Conservation (phyloP, 2,888 invertebrate genomes). For the Dexiosoma caninum region DNA sequence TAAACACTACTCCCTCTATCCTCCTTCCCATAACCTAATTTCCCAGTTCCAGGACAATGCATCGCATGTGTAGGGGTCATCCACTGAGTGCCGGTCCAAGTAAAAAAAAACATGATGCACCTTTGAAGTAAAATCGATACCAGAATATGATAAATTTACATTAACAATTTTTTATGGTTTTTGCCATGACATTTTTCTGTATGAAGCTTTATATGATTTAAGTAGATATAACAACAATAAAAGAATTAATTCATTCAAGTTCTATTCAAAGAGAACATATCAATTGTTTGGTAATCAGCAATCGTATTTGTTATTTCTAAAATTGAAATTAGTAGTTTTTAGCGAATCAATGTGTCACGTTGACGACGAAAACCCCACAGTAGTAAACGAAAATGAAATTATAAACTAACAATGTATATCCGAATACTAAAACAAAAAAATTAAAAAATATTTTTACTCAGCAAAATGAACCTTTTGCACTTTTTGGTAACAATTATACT, state of each 20-base stretch:
- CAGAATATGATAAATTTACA: no score
- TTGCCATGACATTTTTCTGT: no score
- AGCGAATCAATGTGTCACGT: conserved; percentile 40
- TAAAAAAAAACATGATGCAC: no score
- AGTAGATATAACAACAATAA: no score
- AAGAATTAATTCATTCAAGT: conserved; percentile 17
- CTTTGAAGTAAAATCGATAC: no score
- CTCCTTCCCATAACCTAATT: no score
- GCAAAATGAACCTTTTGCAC: conserved; percentile 24
- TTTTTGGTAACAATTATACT: neutral
- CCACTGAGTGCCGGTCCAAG: no score
- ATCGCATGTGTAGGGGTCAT: no score
- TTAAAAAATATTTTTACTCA: neutral
- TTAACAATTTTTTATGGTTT: no score
- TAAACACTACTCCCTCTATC: no score
- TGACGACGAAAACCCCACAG: conserved; percentile 25
- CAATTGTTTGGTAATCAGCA: neutral
- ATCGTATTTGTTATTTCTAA: conserved; percentile 9
- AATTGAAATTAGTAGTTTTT: conserved; percentile 43
- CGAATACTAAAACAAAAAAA: neutral
- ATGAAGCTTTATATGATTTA: no score
- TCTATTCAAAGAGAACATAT: neutral
- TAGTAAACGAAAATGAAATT: neutral
- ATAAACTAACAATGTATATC: neutral
- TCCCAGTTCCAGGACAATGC: no score